Percentiles rank a stretch among this genome's conserved stretches.
These are phyloP conservation scores for Cordilura impudica DNA, from an alignment of 2,888 invertebrate species.

Conservation along the genomic window DNA sequence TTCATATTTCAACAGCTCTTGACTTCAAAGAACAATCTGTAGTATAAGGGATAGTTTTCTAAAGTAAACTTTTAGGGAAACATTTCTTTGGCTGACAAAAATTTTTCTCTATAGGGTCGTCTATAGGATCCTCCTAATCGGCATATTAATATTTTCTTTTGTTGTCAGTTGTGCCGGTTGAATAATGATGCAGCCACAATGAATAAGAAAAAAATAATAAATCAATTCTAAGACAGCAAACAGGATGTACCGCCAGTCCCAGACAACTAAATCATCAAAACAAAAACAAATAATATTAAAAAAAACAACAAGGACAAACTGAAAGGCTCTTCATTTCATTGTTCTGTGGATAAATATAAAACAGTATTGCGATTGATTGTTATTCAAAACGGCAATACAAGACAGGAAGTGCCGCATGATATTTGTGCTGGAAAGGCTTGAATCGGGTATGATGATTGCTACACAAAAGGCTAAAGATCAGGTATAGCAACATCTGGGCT, in stretches of 20 bases:
- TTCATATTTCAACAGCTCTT: no score
- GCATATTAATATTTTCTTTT: neutral
- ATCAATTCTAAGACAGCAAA: slow-evolving; percentile 26
- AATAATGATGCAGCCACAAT: neutral
- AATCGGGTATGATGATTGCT: no score
- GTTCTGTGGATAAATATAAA: slow-evolving; percentile 1
- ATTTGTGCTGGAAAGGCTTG: neutral
- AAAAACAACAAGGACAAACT: neutral
- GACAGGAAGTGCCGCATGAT: neutral
- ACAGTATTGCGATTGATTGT: slow-evolving; percentile 24
- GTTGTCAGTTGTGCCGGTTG: neutral
- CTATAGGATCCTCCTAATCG: no score
- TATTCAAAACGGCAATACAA: slow-evolving; percentile 25
- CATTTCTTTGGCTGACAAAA: no score
- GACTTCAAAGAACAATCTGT: no score
- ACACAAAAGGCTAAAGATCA: neutral
- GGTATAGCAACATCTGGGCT: slow-evolving; percentile 1
- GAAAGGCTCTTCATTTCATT: slow-evolving; percentile 3
- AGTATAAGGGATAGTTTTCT: no score
- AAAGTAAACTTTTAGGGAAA: no score
- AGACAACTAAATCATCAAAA: neutral
- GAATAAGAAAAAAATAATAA: slow-evolving; percentile 30
- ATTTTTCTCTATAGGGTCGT: no score
- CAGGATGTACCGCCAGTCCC: neutral
- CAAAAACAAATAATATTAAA: neutral